Evolutionary conservation across 2,888 invertebrate species (phyloP).

Genomic region (Embidobia sp.): DNA sequence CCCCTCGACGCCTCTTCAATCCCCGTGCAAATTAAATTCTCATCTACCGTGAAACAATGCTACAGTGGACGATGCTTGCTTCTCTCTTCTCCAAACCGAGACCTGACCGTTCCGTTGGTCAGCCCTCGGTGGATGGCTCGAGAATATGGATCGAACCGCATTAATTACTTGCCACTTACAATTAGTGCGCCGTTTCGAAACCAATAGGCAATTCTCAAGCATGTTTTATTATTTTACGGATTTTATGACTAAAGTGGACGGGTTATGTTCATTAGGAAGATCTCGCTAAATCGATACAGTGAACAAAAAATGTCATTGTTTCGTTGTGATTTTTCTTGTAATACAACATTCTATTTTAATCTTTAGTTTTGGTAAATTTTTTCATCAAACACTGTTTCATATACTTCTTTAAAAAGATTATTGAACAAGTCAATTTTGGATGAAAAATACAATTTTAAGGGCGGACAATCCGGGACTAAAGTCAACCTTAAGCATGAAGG

Average conservation of each 20-base stretch:
- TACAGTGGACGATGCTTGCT: conserved; percentile 64
- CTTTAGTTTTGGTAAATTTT: too few species aligned
- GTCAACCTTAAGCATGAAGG: too few species aligned
- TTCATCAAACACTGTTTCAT: too few species aligned
- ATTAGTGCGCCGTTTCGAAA: conserved; percentile 64
- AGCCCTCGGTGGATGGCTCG: conserved; percentile 67
- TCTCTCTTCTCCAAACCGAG: conserved; percentile 44
- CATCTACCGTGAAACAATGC: conserved; percentile 81
- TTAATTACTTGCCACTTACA: conserved; percentile 78
- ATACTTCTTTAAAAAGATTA: too few species aligned
- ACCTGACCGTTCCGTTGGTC: conserved; percentile 70
- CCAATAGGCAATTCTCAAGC: conserved; percentile 5
- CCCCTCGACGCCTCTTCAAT: conserved; percentile 45
- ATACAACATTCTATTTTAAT: too few species aligned
- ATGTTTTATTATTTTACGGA: neutral
- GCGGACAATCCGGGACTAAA: too few species aligned
- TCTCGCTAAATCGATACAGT: too few species aligned
- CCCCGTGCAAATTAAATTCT: conserved; percentile 80
- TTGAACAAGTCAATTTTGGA: too few species aligned
- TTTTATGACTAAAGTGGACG: neutral
- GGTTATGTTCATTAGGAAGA: too few species aligned
- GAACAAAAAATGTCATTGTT: too few species aligned
- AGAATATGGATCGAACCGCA: conserved; percentile 74
- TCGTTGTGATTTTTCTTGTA: too few species aligned
- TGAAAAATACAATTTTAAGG: too few species aligned